Evolutionary conservation across 2,113 vertebrate species (phyloP), one percentile per base, ranked within the genome.

Genomic region (Patagioenas fasciata): DNA sequence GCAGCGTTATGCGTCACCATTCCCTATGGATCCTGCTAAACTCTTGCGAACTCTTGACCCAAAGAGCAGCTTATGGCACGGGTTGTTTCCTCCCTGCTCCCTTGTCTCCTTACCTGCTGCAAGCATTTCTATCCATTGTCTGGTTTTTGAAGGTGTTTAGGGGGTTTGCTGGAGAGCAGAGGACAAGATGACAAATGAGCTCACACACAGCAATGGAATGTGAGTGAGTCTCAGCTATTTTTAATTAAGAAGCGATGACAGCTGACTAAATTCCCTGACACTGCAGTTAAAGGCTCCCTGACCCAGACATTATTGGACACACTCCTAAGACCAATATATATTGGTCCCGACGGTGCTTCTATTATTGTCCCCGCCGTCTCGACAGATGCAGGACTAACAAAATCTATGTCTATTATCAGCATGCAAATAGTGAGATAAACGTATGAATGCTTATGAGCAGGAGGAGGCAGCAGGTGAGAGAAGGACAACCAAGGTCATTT

Each of bases 161-260:
- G 85, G 90, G 57, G 24, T 34, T 24, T 57, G 91, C 34, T 28
- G 94, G 28, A 47, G 88, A 91, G 86, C 83, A 90, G 90, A 86
- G 88, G 83, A 95, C 94, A 95, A 58, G 92, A 92, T 92, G 84
- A 94, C 88, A 91, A 79, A 86, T 15, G 75, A 75, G 92, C 58
- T 85, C 89, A 70, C 83, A 8, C 66, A 31, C 47, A 88, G 90
- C 88, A 32, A 50, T 70, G 96, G 96, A 96, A 97, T 95, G 85
- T 48, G 5, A 95, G 96, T 51, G 73, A 96, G 85, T 62, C 93
- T 75, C 86, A 65, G 91, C 97, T 97, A 96, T 97, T 98, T 98
- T 98, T 97, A 97, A 98, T 97, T 97, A 98, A 97, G 96, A 90
- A 98, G 97, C 42, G 95, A 96, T 97, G 97, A 98, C 97, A 98